Conservation (phyloP, 1,140 invertebrate species). For the Homarus americanus region DNA sequence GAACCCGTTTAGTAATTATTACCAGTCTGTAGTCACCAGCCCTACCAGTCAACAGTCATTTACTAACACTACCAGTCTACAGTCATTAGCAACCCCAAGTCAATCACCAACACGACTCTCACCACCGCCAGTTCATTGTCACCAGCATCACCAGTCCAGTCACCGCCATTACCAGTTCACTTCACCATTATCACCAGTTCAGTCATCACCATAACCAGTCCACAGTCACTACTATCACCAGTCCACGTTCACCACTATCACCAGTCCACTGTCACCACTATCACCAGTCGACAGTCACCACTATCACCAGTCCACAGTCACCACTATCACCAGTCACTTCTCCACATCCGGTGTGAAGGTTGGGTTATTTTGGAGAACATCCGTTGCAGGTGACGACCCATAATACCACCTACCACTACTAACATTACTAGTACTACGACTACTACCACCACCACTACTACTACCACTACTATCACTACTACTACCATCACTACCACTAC, state of each 20-base stretch:
- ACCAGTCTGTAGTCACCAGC: not conserved
- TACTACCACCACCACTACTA: not conserved
- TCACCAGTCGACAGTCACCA: not conserved
- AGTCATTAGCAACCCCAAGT: not conserved
- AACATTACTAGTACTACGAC: no score
- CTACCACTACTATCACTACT: not conserved
- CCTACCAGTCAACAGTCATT: not conserved
- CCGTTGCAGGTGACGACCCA: not conserved
- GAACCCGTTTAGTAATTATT: not conserved
- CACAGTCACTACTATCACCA: no score
- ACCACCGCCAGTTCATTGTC: not conserved
- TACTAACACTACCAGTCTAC: not conserved
- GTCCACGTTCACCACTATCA: not conserved
- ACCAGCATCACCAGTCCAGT: not conserved
- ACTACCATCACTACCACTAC: not conserved
- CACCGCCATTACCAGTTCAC: not conserved
- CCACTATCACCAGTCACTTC: not conserved
- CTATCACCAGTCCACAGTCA: not conserved
- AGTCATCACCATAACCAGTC: not conserved
- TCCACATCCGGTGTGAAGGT: not conserved
- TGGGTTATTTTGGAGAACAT: no score
- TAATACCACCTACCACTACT: not conserved
- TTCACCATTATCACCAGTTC: not conserved
- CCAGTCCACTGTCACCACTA: not conserved
- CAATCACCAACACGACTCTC: not conserved